phyloP scores from a whole-genome alignment of 2,797 vertebrate genomes.

The Phyllotis vaccarum region DNA sequence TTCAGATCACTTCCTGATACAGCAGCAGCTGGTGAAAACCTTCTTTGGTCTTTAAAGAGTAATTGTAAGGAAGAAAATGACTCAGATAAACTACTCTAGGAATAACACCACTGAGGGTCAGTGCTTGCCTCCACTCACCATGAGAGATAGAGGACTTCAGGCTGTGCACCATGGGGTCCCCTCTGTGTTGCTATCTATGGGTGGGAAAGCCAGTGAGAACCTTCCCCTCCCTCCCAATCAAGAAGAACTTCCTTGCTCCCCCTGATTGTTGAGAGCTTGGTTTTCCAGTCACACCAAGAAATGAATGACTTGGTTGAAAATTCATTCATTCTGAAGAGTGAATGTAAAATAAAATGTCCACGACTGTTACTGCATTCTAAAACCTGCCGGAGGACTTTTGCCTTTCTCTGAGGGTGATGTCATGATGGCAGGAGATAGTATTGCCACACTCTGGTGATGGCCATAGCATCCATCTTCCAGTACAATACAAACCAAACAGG shows the following conservation, averaged over 20 bases:
- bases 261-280: not conserved
- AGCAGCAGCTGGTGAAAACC: conserved; percentile 23
- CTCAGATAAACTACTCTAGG: not conserved
- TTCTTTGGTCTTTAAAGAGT: not conserved
- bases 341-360: not conserved
- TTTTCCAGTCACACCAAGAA: not conserved
- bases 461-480: not conserved
- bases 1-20: conserved; percentile 51
- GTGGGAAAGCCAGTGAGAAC: not conserved
- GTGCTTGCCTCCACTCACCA: not conserved
- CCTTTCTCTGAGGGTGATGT: not conserved
- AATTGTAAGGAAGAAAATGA: not conserved
- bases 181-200: not conserved
- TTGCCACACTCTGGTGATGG: not conserved
- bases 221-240: not conserved
- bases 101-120: not conserved
- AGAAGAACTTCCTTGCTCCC: not conserved
- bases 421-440: not conserved
- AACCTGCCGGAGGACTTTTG: not conserved
- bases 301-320: not conserved
- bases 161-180: not conserved
- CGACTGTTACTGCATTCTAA: not conserved
- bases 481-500: not conserved
- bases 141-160: not conserved
- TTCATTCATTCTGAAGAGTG: not conserved